Evolutionary conservation across 2,113 vertebrate genomes (phyloP).

Genomic region (Brevimyrus niger): DNA sequence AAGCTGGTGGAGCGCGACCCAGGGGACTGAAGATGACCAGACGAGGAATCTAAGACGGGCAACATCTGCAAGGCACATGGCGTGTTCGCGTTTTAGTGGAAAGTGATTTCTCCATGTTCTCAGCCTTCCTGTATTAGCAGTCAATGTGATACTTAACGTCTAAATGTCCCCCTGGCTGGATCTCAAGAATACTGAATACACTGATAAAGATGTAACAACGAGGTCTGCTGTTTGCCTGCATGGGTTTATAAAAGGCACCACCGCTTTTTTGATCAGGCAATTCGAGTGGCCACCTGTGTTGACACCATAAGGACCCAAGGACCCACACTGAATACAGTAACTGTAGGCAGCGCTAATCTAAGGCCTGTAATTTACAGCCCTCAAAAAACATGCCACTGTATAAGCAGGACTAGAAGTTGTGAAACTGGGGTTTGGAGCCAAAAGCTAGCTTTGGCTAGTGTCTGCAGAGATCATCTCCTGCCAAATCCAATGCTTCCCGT

Average conservation of each 20-base stretch:
- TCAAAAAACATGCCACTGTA: slow-evolving; percentile 49
- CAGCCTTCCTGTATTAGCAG: not conserved
- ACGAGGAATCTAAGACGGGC: not conserved
- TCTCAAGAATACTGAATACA: not conserved
- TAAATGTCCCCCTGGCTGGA: slow-evolving; percentile 22
- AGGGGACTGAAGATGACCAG: not conserved
- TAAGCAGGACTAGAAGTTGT: not conserved
- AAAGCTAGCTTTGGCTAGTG: not conserved
- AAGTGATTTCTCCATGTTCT: not conserved
- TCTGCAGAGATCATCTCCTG: not conserved
- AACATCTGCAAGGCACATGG: not conserved
- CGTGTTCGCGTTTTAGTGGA: not conserved
- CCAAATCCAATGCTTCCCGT: not conserved
- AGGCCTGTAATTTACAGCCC: slow-evolving; percentile 46
- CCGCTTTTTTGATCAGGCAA: not conserved
- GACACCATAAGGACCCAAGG: slow-evolving; percentile 27
- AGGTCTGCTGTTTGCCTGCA: not conserved
- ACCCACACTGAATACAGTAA: slow-evolving; percentile 37
- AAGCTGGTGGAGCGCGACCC: not conserved
- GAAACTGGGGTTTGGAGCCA: not conserved
- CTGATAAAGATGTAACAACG: slow-evolving; percentile 36
- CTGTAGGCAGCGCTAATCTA: slow-evolving; percentile 55
- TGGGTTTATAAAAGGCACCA: not conserved
- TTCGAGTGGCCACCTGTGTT: not conserved
- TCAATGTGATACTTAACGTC: slow-evolving; percentile 23